Evolutionary conservation across 2,113 vertebrate species (phyloP).

Genomic region (Rissa tridactyla): DNA sequence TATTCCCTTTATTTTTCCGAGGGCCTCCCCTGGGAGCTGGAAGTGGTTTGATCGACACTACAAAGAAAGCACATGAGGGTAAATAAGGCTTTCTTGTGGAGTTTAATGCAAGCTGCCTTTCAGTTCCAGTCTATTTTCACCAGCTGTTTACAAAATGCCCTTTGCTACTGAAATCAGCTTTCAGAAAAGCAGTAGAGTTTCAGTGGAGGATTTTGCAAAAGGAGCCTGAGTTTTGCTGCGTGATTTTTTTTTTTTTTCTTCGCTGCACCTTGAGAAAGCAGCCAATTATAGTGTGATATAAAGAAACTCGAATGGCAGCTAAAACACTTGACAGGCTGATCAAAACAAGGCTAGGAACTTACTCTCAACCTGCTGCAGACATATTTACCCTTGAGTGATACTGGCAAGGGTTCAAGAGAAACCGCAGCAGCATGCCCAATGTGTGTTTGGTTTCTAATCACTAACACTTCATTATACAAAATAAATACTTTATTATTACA

Average conservation of each 20-base stretch:
- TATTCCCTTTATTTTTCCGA: conserved; percentile 50
- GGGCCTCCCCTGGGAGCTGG: conserved; percentile 72
- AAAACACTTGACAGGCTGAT: conserved; percentile 67
- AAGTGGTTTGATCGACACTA: conserved; percentile 78
- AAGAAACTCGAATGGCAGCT: conserved; percentile 64
- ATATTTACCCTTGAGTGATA: conserved; percentile 68
- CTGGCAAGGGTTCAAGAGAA: conserved; percentile 71
- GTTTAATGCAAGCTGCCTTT: conserved; percentile 66
- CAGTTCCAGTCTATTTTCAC: conserved; percentile 58
- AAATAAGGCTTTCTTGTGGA: conserved; percentile 57
- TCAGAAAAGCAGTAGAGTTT: conserved; percentile 15
- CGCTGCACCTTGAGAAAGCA: conserved; percentile 66
- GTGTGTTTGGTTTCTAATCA: conserved; percentile 71
- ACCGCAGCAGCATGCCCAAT: conserved; percentile 59
- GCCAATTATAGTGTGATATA: conserved; percentile 68
- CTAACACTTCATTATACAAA: conserved; percentile 72
- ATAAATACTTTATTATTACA: conserved; percentile 73
- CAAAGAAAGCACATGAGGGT: conserved; percentile 63
- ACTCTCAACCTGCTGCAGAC: conserved; percentile 61
- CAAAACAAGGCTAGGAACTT: conserved; percentile 67
- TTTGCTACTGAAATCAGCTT: conserved; percentile 67
- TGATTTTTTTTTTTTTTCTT: not conserved
- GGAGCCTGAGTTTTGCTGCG: not conserved
- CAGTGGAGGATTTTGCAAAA: conserved; percentile 43
- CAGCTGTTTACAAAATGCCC: conserved; percentile 70